Conservation (phyloP, 2,113 vertebrate genomes). For the Podocnemis expansa region DNA sequence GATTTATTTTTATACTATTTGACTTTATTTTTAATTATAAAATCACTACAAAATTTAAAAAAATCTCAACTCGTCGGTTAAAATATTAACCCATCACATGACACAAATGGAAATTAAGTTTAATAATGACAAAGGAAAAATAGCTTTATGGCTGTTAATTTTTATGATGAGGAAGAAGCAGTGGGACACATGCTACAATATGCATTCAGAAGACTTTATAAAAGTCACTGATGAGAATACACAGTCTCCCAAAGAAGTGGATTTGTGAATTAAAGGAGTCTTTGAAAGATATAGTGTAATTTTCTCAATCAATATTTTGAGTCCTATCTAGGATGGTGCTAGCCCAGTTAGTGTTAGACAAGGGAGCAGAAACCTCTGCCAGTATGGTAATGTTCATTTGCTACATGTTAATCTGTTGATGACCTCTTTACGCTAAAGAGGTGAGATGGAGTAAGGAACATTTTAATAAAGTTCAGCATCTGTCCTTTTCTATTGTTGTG, state of each 20-base stretch:
- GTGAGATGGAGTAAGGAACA: not conserved
- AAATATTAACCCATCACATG: slow-evolving; percentile 2
- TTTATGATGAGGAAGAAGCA: fast-evolving
- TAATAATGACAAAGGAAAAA: not conserved
- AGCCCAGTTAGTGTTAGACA: not conserved
- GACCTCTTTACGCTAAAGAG: not conserved
- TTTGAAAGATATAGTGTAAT: not conserved
- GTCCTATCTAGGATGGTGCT: not conserved
- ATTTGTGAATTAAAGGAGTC: slow-evolving; percentile 32
- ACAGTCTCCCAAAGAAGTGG: not conserved
- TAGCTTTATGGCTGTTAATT: not conserved
- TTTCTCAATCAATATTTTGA: not conserved
- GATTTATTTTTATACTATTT: slow-evolving; percentile 2
- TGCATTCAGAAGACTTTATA: not conserved
- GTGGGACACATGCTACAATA: not conserved
- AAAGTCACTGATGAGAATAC: not conserved
- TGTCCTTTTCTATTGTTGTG: not conserved
- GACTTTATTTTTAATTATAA: not conserved
- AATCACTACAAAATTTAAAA: slow-evolving; percentile 19
- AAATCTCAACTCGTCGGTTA: slow-evolving; percentile 5
- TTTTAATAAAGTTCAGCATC: not conserved
- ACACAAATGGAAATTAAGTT: not conserved
- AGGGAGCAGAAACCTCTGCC: not conserved
- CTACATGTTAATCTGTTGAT: not conserved
- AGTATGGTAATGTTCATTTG: not conserved